Percentiles rank a stretch among this genome's conserved stretches.
These are phyloP conservation scores for Melinaea marsaeus DNA, from an alignment of 2,888 invertebrate genomes.

Conservation along the genomic window DNA sequence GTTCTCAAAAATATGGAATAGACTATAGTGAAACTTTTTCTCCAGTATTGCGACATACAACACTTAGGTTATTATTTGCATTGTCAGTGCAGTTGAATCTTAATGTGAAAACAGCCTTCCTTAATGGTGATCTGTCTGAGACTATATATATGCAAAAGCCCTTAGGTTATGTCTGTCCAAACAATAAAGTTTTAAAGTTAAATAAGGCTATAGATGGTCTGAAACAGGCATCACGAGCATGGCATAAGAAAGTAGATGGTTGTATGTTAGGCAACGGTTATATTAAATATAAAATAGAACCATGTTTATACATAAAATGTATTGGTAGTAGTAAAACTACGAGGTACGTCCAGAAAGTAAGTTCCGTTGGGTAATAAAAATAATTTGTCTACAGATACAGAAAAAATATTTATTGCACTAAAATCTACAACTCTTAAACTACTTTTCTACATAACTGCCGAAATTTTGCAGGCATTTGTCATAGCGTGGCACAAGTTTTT, in stretches of 20 bases:
- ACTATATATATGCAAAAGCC: slow-evolving; percentile 9
- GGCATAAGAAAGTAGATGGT: slow-evolving; percentile 12
- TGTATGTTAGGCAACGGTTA: slow-evolving; percentile 7
- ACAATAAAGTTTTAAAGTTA: not conserved
- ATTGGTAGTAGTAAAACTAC: slow-evolving; percentile 7
- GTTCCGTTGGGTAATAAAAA: no score
- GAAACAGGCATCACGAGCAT: slow-evolving; percentile 16
- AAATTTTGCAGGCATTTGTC: no score
- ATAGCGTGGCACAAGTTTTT: no score
- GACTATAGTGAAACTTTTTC: slow-evolving; percentile 15
- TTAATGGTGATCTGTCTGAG: slow-evolving; percentile 12
- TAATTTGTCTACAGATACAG: no score
- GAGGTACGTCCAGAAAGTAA: no score
- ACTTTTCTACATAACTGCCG: no score
- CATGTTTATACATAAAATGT: slow-evolving; percentile 17
- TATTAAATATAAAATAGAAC: slow-evolving; percentile 10
- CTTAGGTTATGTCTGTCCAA: not conserved
- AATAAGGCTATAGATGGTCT: slow-evolving; percentile 14
- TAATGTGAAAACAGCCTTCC: slow-evolving; percentile 6
- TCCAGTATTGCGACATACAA: no score
- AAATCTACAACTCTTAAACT: no score
- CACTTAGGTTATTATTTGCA: no score
- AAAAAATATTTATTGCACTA: no score
- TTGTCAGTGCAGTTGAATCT: no score
- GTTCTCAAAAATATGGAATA: slow-evolving; percentile 19